Evolutionary conservation across 2,113 vertebrate species (phyloP).

Genomic region (Parotia lawesii): DNA sequence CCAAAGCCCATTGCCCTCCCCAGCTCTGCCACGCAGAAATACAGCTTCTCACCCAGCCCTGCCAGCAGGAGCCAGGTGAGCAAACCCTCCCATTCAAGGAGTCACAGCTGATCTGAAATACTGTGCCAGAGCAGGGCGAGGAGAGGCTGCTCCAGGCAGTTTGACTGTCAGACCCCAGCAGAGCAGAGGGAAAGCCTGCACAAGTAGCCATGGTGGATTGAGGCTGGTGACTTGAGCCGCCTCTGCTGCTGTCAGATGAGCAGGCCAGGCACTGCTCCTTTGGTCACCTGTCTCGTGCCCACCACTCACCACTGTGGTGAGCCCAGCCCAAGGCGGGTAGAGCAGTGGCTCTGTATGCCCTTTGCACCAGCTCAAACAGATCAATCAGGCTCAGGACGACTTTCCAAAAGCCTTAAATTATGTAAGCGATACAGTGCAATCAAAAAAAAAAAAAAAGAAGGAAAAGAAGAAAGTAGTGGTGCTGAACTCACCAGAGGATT

Average conservation of each 20-base stretch:
- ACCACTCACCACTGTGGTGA: neutral
- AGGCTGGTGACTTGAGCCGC: neutral
- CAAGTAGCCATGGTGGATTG: rapidly evolving
- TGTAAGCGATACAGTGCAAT: neutral
- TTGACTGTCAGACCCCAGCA: neutral
- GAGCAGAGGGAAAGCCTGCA: neutral
- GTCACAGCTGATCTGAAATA: neutral
- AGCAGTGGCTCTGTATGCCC: neutral
- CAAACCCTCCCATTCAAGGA: neutral
- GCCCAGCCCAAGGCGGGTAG: neutral
- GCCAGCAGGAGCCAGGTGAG: neutral
- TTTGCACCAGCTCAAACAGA: neutral
- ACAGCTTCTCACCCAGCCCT: neutral
- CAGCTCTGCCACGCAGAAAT: neutral
- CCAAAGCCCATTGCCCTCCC: neutral
- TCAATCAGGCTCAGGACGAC: neutral
- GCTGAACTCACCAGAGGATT: neutral
- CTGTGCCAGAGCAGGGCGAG: neutral
- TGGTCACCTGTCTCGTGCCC: neutral
- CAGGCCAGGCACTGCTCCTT: neutral
- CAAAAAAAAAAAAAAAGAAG: neutral
- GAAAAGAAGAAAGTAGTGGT: neutral
- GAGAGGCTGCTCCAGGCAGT: neutral
- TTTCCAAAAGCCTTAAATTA: neutral
- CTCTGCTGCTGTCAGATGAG: neutral